Percentiles rank a stretch among this genome's conserved stretches.
Conservation (phyloP, 2,113 vertebrate species). For the Anarhynchus alexandrinus region DNA sequence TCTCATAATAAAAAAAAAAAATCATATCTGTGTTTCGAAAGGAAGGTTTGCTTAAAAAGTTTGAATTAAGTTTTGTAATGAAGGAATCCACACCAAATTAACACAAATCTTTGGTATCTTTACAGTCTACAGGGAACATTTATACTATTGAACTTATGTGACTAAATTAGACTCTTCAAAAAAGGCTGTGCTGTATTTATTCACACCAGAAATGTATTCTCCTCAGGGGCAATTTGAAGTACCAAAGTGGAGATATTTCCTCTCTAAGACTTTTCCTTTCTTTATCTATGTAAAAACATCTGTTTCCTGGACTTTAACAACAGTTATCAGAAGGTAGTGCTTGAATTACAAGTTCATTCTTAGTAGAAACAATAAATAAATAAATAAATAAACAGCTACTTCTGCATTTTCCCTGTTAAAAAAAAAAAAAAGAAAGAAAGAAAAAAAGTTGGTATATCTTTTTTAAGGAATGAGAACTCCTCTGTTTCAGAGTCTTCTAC, state of each 20-base stretch:
- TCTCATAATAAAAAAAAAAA: background rate
- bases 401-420: background rate
- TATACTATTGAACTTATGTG: background rate
- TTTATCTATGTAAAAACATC: background rate
- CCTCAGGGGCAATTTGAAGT: background rate
- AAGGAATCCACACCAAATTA: background rate
- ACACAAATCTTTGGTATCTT: background rate
- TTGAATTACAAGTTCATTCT: background rate
- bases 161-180: background rate
- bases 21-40: background rate
- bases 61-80: background rate
- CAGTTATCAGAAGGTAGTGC: background rate
- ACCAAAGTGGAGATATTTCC: background rate
- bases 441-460: background rate
- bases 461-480: background rate
- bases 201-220: background rate
- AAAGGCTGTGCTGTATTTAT: background rate
- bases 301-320: background rate
- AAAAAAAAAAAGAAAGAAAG: background rate
- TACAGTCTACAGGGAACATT: background rate
- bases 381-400: background rate
- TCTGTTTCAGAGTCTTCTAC: background rate
- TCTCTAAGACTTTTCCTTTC: background rate
- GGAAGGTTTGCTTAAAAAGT: background rate
- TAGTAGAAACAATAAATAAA: background rate